A percentile compares a stretch with the other conserved stretches of the same genome.
These are phyloP conservation scores for Phylloscopus trochiloides DNA, from an alignment of 2,113 vertebrate species.

Conservation along the genomic window DNA sequence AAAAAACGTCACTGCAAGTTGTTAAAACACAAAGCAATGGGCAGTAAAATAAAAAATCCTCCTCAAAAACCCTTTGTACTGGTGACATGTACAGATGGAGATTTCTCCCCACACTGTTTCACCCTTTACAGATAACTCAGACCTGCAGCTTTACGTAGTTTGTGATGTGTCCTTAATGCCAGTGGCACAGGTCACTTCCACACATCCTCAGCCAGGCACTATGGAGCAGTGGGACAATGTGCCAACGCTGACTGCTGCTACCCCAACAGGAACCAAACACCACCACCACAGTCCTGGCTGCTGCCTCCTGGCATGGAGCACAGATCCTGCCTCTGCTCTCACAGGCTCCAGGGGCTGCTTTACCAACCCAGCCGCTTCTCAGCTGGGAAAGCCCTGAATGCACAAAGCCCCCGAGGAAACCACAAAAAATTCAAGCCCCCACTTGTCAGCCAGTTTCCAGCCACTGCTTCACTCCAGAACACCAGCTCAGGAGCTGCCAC, in stretches of 20 bases:
- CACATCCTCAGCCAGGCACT: rapidly evolving
- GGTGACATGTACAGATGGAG: constrained; percentile 1
- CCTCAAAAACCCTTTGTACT: constrained; percentile 52
- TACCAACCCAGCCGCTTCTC: not conserved
- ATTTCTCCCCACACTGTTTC: constrained; percentile 15
- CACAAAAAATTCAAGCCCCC: not conserved
- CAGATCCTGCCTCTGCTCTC: not conserved
- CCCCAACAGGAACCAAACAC: rapidly evolving
- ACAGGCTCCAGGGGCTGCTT: rapidly evolving
- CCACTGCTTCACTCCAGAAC: not conserved
- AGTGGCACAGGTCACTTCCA: not conserved
- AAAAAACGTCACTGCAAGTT: constrained; percentile 67
- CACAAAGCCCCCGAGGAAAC: rapidly evolving
- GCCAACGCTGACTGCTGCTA: not conserved
- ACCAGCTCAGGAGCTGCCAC: not conserved
- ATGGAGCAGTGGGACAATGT: rapidly evolving
- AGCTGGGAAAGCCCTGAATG: not conserved
- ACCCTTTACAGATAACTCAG: constrained; percentile 8
- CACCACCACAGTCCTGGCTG: not conserved
- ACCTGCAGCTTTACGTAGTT: not conserved
- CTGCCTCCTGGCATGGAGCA: not conserved
- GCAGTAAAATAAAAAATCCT: constrained; percentile 45
- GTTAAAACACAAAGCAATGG: constrained; percentile 72
- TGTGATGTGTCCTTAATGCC: not conserved
- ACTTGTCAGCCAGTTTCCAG: not conserved